Conservation (phyloP, 2,797 vertebrate genomes). For the Macrochelys suwanniensis region DNA sequence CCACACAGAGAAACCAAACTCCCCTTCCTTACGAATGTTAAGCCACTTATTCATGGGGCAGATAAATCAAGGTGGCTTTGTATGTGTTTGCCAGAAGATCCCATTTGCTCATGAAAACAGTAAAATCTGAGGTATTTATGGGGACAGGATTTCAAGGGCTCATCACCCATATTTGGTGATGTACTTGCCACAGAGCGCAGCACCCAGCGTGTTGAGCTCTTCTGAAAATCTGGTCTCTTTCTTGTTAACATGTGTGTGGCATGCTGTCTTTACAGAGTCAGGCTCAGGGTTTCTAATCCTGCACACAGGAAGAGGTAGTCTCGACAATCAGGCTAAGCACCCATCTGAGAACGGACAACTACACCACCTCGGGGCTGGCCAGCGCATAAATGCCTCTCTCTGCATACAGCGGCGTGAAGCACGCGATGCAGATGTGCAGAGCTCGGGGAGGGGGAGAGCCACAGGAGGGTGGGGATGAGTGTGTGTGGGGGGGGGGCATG, state of each 20-base stretch:
- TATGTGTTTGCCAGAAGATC: background rate
- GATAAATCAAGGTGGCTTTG: background rate
- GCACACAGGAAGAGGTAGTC: background rate
- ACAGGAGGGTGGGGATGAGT: background rate
- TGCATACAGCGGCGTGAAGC: background rate
- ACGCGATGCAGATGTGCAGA: background rate
- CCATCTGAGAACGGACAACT: background rate
- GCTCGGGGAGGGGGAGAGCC: background rate
- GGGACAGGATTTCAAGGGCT: background rate
- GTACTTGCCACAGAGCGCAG: background rate
- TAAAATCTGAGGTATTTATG: background rate
- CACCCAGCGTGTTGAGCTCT: background rate
- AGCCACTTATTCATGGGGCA: background rate
- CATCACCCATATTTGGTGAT: background rate
- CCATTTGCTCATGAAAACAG: background rate
- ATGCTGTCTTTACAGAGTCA: background rate
- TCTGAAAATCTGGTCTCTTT: background rate
- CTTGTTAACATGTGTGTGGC: background rate
- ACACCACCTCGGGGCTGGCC: background rate
- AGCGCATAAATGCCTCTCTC: background rate
- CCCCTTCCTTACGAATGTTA: background rate
- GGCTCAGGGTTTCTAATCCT: background rate
- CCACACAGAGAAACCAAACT: accelerated
- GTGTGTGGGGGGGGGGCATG: background rate
- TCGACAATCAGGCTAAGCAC: background rate